Conservation (phyloP, 2,888 invertebrate species). For the Eilema depressum region DNA sequence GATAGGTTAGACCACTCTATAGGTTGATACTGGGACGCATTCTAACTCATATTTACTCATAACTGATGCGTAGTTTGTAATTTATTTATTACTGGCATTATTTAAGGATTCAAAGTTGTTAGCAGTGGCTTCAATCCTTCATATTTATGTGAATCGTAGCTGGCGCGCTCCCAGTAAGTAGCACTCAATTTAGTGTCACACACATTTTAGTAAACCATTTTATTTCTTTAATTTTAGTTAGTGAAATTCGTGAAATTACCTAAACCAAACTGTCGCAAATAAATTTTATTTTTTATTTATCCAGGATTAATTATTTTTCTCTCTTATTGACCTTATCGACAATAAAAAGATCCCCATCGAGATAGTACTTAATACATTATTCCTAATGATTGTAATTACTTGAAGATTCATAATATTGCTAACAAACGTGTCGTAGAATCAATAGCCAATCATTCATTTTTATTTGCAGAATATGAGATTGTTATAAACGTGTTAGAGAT, state of each 20-base stretch:
- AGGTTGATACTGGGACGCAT: background rate
- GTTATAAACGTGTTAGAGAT: background rate
- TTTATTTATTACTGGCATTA: too few species aligned
- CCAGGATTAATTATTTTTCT: background rate
- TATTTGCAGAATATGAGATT: background rate
- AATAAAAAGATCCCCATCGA: background rate
- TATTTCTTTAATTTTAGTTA: background rate
- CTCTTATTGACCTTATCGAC: background rate
- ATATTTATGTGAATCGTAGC: too few species aligned
- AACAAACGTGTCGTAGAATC: background rate
- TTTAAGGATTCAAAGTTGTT: background rate
- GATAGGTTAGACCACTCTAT: background rate
- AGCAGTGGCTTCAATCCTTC: background rate
- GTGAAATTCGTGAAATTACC: background rate
- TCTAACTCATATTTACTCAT: too few species aligned
- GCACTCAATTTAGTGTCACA: background rate
- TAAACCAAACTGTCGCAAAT: background rate
- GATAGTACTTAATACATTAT: background rate
- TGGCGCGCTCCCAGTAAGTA: too few species aligned
- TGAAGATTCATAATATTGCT: background rate
- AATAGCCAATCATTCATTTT: slow-evolving; percentile 3
- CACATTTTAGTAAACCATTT: too few species aligned
- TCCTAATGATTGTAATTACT: background rate
- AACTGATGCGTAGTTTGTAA: too few species aligned
- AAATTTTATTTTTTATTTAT: too few species aligned